Evolutionary conservation across 2,797 vertebrate species (phyloP).

Genomic region (Chelmon rostratus): DNA sequence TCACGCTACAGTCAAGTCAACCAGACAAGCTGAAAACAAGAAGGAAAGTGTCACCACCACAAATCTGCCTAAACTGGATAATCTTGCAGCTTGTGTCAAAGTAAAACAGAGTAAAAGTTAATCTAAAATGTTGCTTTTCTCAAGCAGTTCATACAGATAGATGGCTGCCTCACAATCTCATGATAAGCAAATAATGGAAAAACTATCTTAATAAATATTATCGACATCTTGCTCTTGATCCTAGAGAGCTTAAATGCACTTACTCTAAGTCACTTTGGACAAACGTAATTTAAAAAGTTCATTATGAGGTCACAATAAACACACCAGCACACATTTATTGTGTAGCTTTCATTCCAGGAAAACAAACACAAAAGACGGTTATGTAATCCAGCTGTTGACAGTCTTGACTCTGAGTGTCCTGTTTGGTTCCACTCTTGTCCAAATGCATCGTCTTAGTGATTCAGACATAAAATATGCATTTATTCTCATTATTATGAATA

Average conservation of each 20-base stretch:
- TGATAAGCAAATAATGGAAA: background rate
- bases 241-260: background rate
- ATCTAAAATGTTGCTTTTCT: background rate
- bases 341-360: background rate
- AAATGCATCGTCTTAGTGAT: background rate
- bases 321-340: too few species aligned
- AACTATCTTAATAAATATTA: background rate
- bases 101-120: background rate
- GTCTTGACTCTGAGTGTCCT: background rate
- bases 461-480: background rate
- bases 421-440: background rate
- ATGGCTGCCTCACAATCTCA: background rate
- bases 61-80: background rate
- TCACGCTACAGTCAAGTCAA: background rate
- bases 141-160: background rate
- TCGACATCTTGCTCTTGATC: background rate
- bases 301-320: background rate
- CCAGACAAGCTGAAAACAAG: background rate
- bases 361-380: background rate
- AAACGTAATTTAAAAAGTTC: background rate
- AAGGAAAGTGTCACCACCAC: background rate
- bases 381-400: conserved; percentile 7
- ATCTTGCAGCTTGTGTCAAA: background rate
- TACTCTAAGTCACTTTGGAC: background rate
- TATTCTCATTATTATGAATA: too few species aligned